Evolutionary conservation across 2,797 vertebrate species (phyloP).

Genomic region (Petrocephalus sullivani): DNA sequence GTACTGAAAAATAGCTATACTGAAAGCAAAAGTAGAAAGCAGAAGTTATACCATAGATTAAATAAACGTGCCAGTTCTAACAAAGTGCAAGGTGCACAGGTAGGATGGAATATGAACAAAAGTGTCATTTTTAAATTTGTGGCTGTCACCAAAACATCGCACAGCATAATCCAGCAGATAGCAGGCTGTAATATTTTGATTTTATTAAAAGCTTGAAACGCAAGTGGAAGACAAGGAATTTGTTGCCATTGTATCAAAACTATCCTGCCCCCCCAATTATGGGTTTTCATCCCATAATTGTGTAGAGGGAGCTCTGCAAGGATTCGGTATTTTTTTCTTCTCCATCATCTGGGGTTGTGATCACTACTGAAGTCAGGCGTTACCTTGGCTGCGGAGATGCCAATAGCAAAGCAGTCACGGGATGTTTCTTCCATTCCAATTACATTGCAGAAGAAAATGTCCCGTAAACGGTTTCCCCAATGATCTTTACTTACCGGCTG

Average conservation of each 20-base stretch:
- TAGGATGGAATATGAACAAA: neutral
- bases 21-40: neutral
- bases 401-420: neutral
- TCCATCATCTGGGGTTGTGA: neutral
- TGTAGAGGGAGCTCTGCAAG: neutral
- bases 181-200: neutral
- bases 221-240: neutral
- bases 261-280: neutral
- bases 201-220: neutral
- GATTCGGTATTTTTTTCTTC: neutral
- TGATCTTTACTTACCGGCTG: neutral
- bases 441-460: neutral
- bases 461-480: neutral
- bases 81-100: neutral
- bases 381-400: neutral
- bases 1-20: neutral
- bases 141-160: neutral
- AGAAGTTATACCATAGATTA: neutral
- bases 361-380: neutral
- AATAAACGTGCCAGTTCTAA: neutral
- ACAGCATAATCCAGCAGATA: neutral
- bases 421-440: neutral
- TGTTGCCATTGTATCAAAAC: neutral
- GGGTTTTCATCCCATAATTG: neutral
- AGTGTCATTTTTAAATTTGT: neutral